A percentile compares a stretch with the other conserved stretches of the same genome.
Conservation (phyloP, 2,797 vertebrate genomes). For the Lutjanus argentimaculatus region DNA sequence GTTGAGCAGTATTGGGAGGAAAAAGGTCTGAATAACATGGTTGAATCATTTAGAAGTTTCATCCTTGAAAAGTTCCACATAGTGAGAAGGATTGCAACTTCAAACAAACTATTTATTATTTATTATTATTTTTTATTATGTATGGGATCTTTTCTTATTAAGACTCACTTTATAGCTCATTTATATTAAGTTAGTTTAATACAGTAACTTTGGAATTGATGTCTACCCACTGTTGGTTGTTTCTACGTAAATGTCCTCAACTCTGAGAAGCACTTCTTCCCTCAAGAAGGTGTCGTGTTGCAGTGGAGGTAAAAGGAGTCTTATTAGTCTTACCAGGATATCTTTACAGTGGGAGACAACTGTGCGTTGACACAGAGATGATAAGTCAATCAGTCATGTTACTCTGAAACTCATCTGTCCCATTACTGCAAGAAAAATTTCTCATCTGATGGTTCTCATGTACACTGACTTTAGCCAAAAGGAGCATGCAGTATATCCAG, state of each 20-base stretch:
- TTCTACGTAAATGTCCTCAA: not conserved
- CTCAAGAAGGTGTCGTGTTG: not conserved
- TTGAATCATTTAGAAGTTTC: constrained; percentile 1
- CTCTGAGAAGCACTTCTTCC: constrained; percentile 4
- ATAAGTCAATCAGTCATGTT: constrained; percentile 29
- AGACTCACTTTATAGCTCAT: not conserved
- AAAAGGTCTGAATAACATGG: constrained; percentile 29
- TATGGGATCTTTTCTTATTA: not conserved
- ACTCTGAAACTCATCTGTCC: constrained; percentile 6
- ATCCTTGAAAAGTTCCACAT: not conserved
- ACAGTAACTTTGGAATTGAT: constrained; percentile 10
- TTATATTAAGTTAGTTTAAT: not conserved
- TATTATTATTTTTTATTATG: not conserved
- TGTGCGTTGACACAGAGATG: not conserved
- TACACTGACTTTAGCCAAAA: constrained; percentile 26
- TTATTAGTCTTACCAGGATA: not conserved
- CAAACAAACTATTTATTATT: constrained; percentile 2
- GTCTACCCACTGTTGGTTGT: not conserved
- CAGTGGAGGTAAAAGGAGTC: not conserved
- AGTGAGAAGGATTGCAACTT: not conserved
- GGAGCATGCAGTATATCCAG: constrained; percentile 60
- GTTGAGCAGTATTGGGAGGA: constrained; percentile 24
- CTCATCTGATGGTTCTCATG: constrained; percentile 14
- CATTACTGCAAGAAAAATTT: constrained; percentile 14
- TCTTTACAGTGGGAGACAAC: not conserved